Percentiles rank a stretch among this genome's conserved stretches.
These are phyloP conservation scores for Melieria picta DNA, from an alignment of 2,888 invertebrate species.

Conservation along the genomic window DNA sequence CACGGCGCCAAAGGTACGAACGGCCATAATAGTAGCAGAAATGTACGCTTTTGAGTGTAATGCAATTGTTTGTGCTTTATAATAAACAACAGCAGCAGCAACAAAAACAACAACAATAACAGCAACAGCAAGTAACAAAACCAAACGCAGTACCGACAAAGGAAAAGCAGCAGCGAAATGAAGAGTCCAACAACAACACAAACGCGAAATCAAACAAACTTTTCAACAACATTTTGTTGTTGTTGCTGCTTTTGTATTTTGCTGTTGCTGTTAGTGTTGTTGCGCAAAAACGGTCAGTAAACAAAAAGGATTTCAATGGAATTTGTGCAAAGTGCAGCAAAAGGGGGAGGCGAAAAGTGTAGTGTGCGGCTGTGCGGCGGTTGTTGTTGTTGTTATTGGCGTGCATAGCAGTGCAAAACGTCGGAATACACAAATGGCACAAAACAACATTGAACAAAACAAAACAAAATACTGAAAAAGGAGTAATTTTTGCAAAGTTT, in stretches of 20 bases:
- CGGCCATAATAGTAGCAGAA: not conserved
- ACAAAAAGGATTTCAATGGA: conserved; percentile 35
- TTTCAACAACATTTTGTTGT: conserved; percentile 26
- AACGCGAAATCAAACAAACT: conserved; percentile 32
- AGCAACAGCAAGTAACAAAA: not conserved
- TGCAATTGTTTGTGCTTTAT: conserved; percentile 11
- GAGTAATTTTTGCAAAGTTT: conserved; percentile 27
- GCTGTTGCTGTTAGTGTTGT: conserved; percentile 14
- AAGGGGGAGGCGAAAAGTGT: too few species aligned
- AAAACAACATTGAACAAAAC: not conserved
- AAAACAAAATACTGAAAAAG: not conserved
- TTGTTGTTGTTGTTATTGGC: not conserved
- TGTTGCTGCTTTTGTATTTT: conserved; percentile 7
- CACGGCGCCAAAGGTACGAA: too few species aligned
- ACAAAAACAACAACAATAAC: conserved; percentile 8
- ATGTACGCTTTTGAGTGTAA: conserved; percentile 13
- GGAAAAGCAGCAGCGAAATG: not conserved
- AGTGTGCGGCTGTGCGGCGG: too few species aligned
- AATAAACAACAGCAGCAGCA: conserved; percentile 20
- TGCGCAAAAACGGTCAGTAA: conserved; percentile 27
- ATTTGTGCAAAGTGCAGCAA: conserved; percentile 28
- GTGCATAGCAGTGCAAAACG: conserved; percentile 20
- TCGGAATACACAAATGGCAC: conserved; percentile 18
- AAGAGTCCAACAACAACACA: conserved; percentile 1
- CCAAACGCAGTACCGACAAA: conserved; percentile 13